Evolutionary conservation across 1,140 invertebrate genomes (phyloP).

Genomic region (Sweltsa coloradensis): DNA sequence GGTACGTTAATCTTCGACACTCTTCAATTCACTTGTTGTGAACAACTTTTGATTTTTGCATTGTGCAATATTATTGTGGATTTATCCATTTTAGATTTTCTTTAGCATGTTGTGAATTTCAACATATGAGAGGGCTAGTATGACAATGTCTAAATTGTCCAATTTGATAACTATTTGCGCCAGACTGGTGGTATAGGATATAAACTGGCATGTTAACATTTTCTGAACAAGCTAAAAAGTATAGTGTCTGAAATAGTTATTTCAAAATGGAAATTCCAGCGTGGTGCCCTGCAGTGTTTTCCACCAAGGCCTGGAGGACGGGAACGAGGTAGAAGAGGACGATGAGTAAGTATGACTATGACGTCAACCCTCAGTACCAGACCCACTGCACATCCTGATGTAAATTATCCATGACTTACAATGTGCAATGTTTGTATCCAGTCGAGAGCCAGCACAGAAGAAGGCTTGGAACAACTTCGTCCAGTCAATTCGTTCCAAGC

Average conservation of each 20-base stretch:
- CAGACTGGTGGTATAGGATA: too few species aligned
- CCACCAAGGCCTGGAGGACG: slow-evolving; percentile 32
- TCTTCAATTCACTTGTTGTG: not conserved
- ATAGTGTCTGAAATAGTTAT: not conserved
- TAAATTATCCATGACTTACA: not conserved
- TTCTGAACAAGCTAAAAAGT: too few species aligned
- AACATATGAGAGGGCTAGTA: too few species aligned
- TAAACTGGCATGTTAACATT: too few species aligned
- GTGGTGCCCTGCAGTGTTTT: slow-evolving; percentile 44
- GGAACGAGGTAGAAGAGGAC: slow-evolving; percentile 31
- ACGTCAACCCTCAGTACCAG: not conserved
- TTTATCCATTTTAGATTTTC: too few species aligned
- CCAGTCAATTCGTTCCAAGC: slow-evolving; percentile 58
- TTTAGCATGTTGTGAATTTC: too few species aligned
- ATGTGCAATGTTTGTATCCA: not conserved
- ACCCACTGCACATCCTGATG: not conserved
- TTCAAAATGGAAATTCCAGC: slow-evolving; percentile 27
- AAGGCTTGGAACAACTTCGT: slow-evolving; percentile 55
- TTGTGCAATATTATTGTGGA: too few species aligned
- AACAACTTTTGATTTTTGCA: too few species aligned
- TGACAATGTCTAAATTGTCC: too few species aligned
- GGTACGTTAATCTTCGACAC: slow-evolving; percentile 31
- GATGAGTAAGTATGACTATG: slow-evolving; percentile 26
- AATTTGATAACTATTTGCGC: too few species aligned
- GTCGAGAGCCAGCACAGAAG: slow-evolving; percentile 22